Evolutionary conservation across 2,797 vertebrate species (phyloP), one percentile per base, ranked within the genome.

Genomic region (Rhinophrynus dorsalis): DNA sequence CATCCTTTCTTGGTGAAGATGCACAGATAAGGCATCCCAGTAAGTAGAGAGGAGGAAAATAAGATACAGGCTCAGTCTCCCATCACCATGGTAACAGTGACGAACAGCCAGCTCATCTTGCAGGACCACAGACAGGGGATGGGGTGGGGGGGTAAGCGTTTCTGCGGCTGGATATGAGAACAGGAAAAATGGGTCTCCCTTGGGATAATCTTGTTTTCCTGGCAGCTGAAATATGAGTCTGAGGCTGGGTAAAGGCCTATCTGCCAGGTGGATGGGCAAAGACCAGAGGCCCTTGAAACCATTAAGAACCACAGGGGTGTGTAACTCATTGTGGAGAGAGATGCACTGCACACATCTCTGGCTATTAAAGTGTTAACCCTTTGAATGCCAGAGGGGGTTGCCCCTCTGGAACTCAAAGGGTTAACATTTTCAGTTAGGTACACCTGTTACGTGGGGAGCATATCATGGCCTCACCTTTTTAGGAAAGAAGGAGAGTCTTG

Each of bases 11-110:
- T 56, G 5, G 17, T 8, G 17, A 27, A 20, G 23, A 58, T 56
- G 18, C 33, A 26, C 33, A 20, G 35, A 40, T 21, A 38, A 33
- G 20, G 55, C 21, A 23, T 58, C 55, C 37, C 48, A 6, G 37
- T 17, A n/a, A 57, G 27, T 13, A 13, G 17, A 51, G 45, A 2
- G 11, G n/a, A 23, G 24, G 35, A 6, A 40, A 10, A 20, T 4
- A 18, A 23, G 5, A 4, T 11, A 26, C 26, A 27, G 26, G 57
- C 67, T 48, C 42, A 21, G 20, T 59, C 58, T 45, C n/a, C 27
- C 29, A 15, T 68, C 32, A 8, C 56, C 56, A 62, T 69, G 58
- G 67, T 20, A 62, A 69, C 58, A n/a, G 21, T 68, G 56, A 60
- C 67, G 38, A 37, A 27, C 10, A 17, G 20, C 9, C n/a, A 57